phyloP scores from a whole-genome alignment of 2,888 invertebrate genomes.

The Melinaea menophilus region DNA sequence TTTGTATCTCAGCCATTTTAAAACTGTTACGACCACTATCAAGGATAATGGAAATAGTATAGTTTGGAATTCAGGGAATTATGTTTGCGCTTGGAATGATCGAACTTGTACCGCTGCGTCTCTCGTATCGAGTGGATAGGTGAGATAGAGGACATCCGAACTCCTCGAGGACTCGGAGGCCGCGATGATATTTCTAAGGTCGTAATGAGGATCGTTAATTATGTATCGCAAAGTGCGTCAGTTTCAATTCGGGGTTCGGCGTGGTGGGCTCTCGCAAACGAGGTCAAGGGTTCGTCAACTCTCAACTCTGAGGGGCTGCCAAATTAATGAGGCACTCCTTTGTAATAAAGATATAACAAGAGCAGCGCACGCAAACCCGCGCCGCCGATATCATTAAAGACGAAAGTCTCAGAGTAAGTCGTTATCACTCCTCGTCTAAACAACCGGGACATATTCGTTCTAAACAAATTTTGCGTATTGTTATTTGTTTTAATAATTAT shows the following conservation, averaged over 20 bases:
- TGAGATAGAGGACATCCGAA: slow-evolving; percentile 30
- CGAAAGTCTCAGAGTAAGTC: slow-evolving; percentile 66
- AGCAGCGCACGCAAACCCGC: slow-evolving; percentile 75
- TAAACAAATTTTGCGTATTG: slow-evolving; percentile 28
- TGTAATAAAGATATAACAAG: slow-evolving; percentile 80
- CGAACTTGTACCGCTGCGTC: slow-evolving; percentile 53
- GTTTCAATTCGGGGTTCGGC: slow-evolving; percentile 65
- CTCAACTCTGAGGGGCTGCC: slow-evolving; percentile 75
- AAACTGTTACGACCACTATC: slow-evolving; percentile 74
- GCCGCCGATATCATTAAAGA: slow-evolving; percentile 72
- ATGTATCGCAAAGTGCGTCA: slow-evolving; percentile 74
- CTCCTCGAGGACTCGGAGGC: slow-evolving; percentile 31
- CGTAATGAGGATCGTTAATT: slow-evolving; percentile 76
- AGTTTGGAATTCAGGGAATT: slow-evolving; percentile 66
- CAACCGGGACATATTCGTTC: slow-evolving; percentile 54
- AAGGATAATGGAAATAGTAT: slow-evolving; percentile 75
- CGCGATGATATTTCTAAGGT: slow-evolving; percentile 55
- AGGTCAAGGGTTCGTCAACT: slow-evolving; percentile 75
- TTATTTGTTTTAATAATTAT: not conserved
- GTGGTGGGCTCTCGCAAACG: slow-evolving; percentile 68
- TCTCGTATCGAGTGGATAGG: slow-evolving; percentile 30
- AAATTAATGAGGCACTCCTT: slow-evolving; percentile 79
- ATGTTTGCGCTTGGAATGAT: slow-evolving; percentile 65
- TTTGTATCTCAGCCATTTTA: slow-evolving; percentile 71
- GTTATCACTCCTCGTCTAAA: slow-evolving; percentile 70